Conservation (phyloP, 2,888 invertebrate species). For the Cyclophora punctaria region DNA sequence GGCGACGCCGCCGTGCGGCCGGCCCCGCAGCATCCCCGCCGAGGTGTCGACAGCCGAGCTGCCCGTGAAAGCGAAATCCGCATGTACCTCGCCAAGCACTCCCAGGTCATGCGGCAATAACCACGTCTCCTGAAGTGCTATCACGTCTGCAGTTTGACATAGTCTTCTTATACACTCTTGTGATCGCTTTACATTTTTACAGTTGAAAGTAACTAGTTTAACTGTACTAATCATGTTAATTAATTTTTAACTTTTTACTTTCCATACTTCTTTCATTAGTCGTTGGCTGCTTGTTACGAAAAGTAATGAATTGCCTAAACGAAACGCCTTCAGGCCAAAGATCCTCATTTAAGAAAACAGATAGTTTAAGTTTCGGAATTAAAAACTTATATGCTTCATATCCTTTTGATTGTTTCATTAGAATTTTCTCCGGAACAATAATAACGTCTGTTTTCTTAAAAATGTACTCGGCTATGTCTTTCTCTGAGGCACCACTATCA, state of each 20-base stretch:
- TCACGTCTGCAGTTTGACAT: slow-evolving; percentile 5
- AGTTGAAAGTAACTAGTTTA: slow-evolving; percentile 1
- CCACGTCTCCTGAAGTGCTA: slow-evolving; percentile 9
- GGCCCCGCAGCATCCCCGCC: not conserved
- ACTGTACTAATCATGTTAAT: slow-evolving; percentile 1
- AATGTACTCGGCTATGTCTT: slow-evolving; percentile 15
- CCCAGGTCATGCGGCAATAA: slow-evolving; percentile 5
- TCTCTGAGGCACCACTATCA: slow-evolving; percentile 4
- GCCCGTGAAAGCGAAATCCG: slow-evolving; percentile 5
- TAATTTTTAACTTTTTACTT: too few relatives aligned
- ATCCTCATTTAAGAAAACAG: slow-evolving; percentile 10
- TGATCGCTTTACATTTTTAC: slow-evolving; percentile 10
- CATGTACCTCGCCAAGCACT: not conserved
- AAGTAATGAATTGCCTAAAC: slow-evolving; percentile 13
- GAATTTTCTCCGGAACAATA: slow-evolving; percentile 10
- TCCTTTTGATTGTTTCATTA: slow-evolving; percentile 10
- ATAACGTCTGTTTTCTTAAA: slow-evolving; percentile 4
- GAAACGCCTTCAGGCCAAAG: slow-evolving; percentile 19
- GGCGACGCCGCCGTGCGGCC: not conserved
- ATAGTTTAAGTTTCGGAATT: slow-evolving; percentile 13
- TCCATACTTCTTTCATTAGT: too few relatives aligned
- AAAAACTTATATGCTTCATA: slow-evolving; percentile 14
- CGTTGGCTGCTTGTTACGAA: too few relatives aligned
- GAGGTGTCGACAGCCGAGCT: slow-evolving; percentile 9
- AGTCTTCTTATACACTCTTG: slow-evolving; percentile 8